Percentiles rank a stretch among this genome's conserved stretches.
These are phyloP conservation scores for Thunnus albacares DNA, from an alignment of 2,797 vertebrate species.

Conservation along the genomic window DNA sequence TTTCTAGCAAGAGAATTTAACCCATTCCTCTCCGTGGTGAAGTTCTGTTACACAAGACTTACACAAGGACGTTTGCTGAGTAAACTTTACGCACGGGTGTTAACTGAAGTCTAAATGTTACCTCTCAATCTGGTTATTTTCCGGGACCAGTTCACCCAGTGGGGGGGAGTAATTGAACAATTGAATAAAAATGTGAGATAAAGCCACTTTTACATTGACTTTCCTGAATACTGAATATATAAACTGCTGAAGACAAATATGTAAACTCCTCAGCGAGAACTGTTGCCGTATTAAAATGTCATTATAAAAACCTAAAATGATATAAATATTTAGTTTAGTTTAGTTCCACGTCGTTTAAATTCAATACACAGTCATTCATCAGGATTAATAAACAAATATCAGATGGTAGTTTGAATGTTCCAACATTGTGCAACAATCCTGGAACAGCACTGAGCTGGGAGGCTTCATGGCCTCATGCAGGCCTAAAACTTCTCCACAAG, in stretches of 20 bases:
- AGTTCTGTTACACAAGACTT: constrained; percentile 51
- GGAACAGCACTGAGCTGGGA: background rate
- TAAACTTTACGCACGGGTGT: constrained; percentile 82
- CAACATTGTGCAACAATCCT: background rate
- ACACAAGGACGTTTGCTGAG: constrained; percentile 64
- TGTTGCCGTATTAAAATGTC: background rate
- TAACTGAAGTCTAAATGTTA: constrained; percentile 51
- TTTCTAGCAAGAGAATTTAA: constrained; percentile 73
- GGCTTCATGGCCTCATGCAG: constrained; percentile 1
- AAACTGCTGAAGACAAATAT: background rate
- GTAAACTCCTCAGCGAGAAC: background rate
- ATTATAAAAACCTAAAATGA: background rate
- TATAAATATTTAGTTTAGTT: background rate
- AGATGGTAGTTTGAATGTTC: background rate
- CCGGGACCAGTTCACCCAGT: background rate
- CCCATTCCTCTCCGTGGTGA: constrained; percentile 63
- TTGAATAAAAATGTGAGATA: background rate
- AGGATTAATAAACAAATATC: background rate
- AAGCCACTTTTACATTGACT: background rate
- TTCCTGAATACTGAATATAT: background rate
- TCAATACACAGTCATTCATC: background rate
- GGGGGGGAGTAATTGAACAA: background rate
- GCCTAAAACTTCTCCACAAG: constrained; percentile 54
- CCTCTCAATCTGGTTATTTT: constrained; percentile 8
- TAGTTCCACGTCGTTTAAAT: background rate